Evolutionary conservation across 2,797 vertebrate species (phyloP).

Genomic region (Catamblyrhynchus diadema): DNA sequence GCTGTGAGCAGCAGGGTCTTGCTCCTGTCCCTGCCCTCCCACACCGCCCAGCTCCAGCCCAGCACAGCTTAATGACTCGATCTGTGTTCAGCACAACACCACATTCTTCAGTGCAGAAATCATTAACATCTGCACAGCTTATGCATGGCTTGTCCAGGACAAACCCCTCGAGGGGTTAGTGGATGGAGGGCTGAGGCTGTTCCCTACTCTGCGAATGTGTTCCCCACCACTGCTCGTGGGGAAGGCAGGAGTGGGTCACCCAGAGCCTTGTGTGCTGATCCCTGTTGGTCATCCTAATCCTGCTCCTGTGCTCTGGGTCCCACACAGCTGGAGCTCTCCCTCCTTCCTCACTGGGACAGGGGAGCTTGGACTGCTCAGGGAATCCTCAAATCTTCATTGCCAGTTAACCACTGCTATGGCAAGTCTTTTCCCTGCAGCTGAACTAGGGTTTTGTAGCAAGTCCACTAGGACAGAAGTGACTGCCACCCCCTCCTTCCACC

Average conservation of each 20-base stretch:
- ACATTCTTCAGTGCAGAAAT: slow-evolving; percentile 51
- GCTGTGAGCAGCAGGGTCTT: background rate
- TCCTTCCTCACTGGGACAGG: background rate
- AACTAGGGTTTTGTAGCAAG: background rate
- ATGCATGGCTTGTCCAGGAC: background rate
- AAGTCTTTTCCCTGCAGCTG: background rate
- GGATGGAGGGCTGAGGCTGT: background rate
- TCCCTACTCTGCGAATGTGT: background rate
- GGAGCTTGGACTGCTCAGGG: background rate
- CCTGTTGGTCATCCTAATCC: background rate
- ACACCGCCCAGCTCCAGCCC: background rate
- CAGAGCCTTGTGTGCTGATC: too few species aligned
- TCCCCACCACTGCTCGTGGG: background rate
- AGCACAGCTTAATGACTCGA: background rate
- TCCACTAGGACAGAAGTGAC: background rate
- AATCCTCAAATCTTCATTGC: background rate
- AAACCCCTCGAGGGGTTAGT: background rate
- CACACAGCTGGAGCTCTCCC: background rate
- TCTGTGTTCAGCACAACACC: background rate
- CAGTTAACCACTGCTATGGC: background rate
- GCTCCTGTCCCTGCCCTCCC: slow-evolving; percentile 23
- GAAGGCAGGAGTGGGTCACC: background rate
- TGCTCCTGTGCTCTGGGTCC: background rate
- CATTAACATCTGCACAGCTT: slow-evolving; percentile 60
- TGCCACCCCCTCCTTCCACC: background rate